A percentile compares a stretch with the other conserved stretches of the same genome.
Conservation (phyloP, 2,797 vertebrate species). For the Lepidocolaptes lacrymiger region DNA sequence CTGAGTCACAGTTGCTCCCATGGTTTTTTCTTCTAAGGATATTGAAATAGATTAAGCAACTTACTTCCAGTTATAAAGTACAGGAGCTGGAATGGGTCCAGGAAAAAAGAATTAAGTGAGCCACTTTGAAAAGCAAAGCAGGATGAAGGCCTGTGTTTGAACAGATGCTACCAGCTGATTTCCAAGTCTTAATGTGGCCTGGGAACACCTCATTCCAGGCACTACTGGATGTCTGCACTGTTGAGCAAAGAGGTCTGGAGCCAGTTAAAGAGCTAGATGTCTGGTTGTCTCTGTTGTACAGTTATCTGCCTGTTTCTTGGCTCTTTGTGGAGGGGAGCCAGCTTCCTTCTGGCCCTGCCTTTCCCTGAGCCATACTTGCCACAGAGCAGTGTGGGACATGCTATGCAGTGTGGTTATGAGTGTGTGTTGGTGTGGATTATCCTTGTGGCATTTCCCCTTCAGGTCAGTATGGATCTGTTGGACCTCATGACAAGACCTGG, state of each 20-base stretch:
- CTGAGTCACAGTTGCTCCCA: not conserved
- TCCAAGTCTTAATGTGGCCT: not conserved
- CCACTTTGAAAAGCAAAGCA: not conserved
- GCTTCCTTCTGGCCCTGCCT: not conserved
- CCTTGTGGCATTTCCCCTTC: not conserved
- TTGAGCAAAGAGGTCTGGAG: not conserved
- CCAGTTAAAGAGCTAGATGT: not conserved
- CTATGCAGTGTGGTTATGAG: not conserved
- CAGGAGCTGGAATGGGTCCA: not conserved
- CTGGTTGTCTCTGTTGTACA: not conserved
- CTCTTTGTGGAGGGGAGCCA: not conserved
- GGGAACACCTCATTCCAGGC: not conserved
- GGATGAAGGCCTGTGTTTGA: not conserved
- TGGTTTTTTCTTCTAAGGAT: not conserved
- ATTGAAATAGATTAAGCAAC: not conserved
- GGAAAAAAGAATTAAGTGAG: not conserved
- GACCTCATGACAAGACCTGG: not conserved
- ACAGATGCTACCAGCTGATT: not conserved
- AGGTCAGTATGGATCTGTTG: not conserved
- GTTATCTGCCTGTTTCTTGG: not conserved
- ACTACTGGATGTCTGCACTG: not conserved
- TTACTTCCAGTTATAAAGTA: not conserved
- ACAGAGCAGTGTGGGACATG: not conserved
- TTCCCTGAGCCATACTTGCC: rapidly evolving
- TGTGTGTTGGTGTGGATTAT: not conserved